phyloP scores from a whole-genome alignment of 2,113 vertebrate genomes.

The Daphoenositta chrysoptera region DNA sequence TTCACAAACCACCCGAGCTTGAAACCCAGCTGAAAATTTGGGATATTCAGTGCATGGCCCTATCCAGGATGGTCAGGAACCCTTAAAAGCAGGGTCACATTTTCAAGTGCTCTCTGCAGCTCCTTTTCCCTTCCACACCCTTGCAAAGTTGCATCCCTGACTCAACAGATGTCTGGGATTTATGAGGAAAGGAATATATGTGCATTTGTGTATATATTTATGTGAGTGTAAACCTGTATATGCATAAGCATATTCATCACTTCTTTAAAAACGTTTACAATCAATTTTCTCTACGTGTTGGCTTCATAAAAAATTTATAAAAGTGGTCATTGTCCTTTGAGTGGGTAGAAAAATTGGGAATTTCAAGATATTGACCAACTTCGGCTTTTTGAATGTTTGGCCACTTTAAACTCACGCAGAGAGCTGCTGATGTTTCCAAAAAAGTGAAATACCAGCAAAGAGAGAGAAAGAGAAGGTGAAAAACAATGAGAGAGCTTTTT shows the following conservation, averaged over 20 bases:
- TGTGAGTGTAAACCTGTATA: too few relatives aligned
- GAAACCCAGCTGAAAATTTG: background rate
- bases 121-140: background rate
- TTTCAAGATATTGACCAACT: background rate
- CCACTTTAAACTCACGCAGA: background rate
- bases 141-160: background rate
- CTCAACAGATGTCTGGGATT: background rate
- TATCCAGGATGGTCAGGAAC: background rate
- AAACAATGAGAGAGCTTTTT: background rate
- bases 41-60: background rate
- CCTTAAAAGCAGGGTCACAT: background rate
- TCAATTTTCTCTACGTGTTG: background rate
- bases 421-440: background rate
- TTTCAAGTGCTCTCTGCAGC: background rate
- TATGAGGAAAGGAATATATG: background rate
- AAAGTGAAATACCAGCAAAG: background rate
- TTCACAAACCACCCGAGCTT: background rate
- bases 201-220: background rate
- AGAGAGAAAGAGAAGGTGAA: background rate
- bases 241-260: background rate
- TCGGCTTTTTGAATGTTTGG: background rate
- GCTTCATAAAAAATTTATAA: background rate
- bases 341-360: background rate
- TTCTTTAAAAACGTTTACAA: background rate
- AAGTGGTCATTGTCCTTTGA: background rate